Percentiles rank a stretch among this genome's conserved stretches.
Evolutionary conservation across 1,140 invertebrate species (phyloP).

Genomic region (Macrobrachium rosenbergii): DNA sequence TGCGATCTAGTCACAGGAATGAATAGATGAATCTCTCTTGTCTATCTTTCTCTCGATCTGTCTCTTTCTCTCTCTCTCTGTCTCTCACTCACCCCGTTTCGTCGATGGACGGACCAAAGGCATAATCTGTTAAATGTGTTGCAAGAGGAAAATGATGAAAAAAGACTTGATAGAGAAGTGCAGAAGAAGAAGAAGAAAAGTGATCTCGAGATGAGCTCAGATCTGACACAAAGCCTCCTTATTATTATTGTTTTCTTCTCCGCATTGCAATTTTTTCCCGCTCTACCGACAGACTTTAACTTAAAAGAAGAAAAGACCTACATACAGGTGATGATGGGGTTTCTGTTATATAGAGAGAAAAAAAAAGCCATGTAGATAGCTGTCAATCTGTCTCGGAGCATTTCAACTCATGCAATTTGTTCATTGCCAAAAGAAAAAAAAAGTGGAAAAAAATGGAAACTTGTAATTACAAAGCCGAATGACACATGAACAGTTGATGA

Average conservation of each 20-base stretch:
- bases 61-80: too few relatives aligned
- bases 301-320: too few relatives aligned
- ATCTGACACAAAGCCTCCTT: conserved; percentile 51
- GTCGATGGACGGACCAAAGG: conserved; percentile 45
- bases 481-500: conserved; percentile 50
- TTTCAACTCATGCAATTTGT: conserved; percentile 59
- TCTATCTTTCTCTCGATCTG: too few relatives aligned
- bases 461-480: conserved; percentile 59
- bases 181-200: neutral
- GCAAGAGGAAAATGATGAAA: conserved; percentile 52
- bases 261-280: conserved; percentile 33
- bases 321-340: conserved; percentile 33
- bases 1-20: conserved; percentile 62
- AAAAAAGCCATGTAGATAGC: conserved; percentile 52
- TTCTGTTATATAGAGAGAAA: conserved; percentile 40
- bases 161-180: too few relatives aligned
- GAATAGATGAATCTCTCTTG: conserved; percentile 17
- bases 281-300: too few relatives aligned
- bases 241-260: conserved; percentile 43
- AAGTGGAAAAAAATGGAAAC: too few relatives aligned
- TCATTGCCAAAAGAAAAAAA: too few relatives aligned
- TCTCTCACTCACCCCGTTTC: conserved; percentile 21
- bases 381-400: conserved; percentile 55
- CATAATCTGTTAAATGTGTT: conserved; percentile 57
- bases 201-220: conserved; percentile 53